These are phyloP conservation scores for Oreotrochilus melanogaster DNA, from an alignment of 2,113 vertebrate genomes.

Conservation along the genomic window DNA sequence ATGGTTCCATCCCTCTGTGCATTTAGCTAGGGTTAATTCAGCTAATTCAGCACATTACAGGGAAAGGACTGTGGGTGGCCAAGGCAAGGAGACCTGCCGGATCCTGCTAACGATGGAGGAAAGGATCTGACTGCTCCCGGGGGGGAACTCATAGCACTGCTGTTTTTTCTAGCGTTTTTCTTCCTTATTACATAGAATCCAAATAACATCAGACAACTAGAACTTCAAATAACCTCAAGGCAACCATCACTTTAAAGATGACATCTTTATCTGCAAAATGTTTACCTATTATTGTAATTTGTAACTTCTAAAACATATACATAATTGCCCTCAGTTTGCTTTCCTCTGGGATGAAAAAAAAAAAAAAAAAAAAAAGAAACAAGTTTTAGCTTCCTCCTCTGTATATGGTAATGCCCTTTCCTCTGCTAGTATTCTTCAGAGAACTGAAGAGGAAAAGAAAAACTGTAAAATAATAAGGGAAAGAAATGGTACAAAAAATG, in stretches of 20 bases:
- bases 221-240: background rate
- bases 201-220: background rate
- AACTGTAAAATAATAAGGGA: background rate
- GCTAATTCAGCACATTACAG: background rate
- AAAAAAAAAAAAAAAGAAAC: background rate
- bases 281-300: background rate
- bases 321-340: background rate
- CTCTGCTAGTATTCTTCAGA: background rate
- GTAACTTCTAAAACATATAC: background rate
- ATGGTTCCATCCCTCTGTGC: background rate
- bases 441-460: background rate
- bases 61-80: background rate
- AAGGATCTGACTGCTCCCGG: background rate
- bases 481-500: background rate
- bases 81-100: background rate
- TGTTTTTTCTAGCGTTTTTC: background rate
- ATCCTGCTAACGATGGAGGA: background rate
- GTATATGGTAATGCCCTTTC: constrained; percentile 7
- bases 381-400: background rate
- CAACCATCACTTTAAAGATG: background rate
- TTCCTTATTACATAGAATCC: background rate
- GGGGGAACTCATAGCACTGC: background rate
- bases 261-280: constrained; percentile 4
- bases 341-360: background rate
- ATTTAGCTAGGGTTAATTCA: background rate